Base-by-base conservation (phyloP, 2,113 vertebrate genomes). In the Larimichthys crocea region DNA sequence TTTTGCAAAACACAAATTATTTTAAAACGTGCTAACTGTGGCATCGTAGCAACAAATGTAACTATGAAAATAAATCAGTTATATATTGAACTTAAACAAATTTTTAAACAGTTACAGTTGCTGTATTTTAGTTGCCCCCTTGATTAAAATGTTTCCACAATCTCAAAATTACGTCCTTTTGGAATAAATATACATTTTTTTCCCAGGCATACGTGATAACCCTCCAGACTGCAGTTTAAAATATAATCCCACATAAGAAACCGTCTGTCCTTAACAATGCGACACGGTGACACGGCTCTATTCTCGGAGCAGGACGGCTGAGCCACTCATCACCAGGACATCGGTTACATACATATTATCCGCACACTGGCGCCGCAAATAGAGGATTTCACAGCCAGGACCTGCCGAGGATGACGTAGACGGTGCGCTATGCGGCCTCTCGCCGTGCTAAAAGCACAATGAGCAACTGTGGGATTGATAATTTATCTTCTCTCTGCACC, bases 401-500 rank as follows among this genome's bases (percentile, higher is more conserved):
- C 22, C 50, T 0, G 10, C 44, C 53, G 71, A 46, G 48, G 56
- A 72, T 80, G 71, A 83, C 71, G 57, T 62, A 56, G 85, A 71
- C 5, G 4, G 4, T 10, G 48, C 9, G n/a, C 78, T 74, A 55
- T 74, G 61, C 20, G 57, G 81, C 55, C 68, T 59, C 62, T 72
- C 10, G 35, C 55, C 3, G 5, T 3, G 56, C 42, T 63, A 6
- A 82, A 60, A 73, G 76, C 66, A 85, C 64, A 75, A 82, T 44
- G 35, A 76, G 49, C 61, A 67, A 79, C 66, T 63, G 80, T 49
- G 71, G 55, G 68, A 49, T 61, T 74, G 67, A 71, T 84, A 75
- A 70, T 87, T 73, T 74, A 80, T 75, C 68, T 79, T 53, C 76
- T 63, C 59, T 71, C 56, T 74, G 77, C 75, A 67, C 64, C 68